Evolutionary conservation across 1,140 invertebrate species (phyloP), one percentile per base, ranked within the genome.

Genomic region (Carposina sasakii): DNA sequence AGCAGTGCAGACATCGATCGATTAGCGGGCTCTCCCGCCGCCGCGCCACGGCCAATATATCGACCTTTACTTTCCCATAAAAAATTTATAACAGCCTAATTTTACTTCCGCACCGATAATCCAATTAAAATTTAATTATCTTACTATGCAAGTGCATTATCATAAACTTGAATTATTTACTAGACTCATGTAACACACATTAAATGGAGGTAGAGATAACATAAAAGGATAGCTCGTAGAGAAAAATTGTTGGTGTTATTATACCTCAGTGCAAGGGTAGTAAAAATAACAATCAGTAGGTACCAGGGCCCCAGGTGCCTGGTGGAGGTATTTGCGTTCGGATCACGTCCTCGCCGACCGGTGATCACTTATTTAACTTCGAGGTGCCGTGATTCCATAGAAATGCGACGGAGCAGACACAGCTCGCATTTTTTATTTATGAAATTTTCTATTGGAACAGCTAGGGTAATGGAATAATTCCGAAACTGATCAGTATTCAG

Each of bases 321-420:
- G 61, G 40, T 28, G 30, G 52, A 24, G 20, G 20, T 52, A 56
- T 71, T 59, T 15, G 47, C 24, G 48, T 71, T 67, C 79, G 44
- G 23, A 33, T 73, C 79, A 76, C 79, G 76, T 83, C 57, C 33
- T 39, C 61, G 48, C 15, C 55, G 66, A 60, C 67, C 74, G 72
- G 72, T 77, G 76, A 81, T 83, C 76, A 76, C 71, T 82, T 81
- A 81, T 81, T 81, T 79, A 76, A 77, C 75, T 78, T 68, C 48
- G 58, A 67, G 63, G 67, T 65, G 66, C 63, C 64, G 72, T 77
- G 76, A 83, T 83, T 81, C 63, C 55, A 72, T 67, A 73, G 72
- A 79, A 76, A 75, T 71, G 63, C 70, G 71, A 56, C 60, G 72
- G 60, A 67, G 63, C 59, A 72, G 65, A 66, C 67, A 63, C 52